Evolutionary conservation across 2,797 vertebrate species (phyloP).

Genomic region (Arrhamphus sclerolepis): DNA sequence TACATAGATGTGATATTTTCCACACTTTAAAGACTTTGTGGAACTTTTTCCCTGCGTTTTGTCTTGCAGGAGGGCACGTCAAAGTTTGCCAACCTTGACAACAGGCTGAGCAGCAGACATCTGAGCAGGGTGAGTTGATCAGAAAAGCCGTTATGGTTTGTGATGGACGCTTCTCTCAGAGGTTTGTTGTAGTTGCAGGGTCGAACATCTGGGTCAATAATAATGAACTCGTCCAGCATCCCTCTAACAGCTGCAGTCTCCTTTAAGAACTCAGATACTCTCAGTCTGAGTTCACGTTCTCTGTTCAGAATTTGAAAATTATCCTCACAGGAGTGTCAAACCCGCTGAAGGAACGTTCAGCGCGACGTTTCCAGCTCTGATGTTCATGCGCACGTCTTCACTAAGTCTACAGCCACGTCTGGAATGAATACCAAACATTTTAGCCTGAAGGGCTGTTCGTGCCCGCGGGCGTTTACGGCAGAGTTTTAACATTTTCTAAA

Average conservation of each 20-base stretch:
- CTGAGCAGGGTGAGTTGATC: constrained; percentile 66
- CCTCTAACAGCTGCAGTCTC: too few relatives aligned
- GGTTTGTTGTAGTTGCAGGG: not conserved
- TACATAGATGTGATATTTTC: too few relatives aligned
- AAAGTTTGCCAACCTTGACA: constrained; percentile 76
- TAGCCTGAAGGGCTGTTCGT: constrained; percentile 43
- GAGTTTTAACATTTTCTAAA: constrained; percentile 28
- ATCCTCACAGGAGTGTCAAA: constrained; percentile 1
- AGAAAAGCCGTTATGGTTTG: not conserved
- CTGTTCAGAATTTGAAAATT: constrained; percentile 8
- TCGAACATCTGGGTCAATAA: not conserved
- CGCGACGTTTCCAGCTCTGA: constrained; percentile 6
- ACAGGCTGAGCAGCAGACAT: constrained; percentile 74
- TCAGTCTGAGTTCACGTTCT: not conserved
- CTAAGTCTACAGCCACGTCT: constrained; percentile 24
- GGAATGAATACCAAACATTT: constrained; percentile 45
- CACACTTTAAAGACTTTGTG: not conserved
- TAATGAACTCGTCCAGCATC: not conserved
- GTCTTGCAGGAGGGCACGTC: constrained; percentile 80
- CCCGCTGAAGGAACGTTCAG: constrained; percentile 17
- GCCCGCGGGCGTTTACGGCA: constrained; percentile 37
- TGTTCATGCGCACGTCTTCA: constrained; percentile 22
- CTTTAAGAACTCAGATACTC: not conserved
- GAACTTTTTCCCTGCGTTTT: not conserved
- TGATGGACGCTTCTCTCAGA: not conserved